Evolutionary conservation across 2,888 invertebrate genomes (phyloP).

Genomic region (Cylindroiulus punctatus): DNA sequence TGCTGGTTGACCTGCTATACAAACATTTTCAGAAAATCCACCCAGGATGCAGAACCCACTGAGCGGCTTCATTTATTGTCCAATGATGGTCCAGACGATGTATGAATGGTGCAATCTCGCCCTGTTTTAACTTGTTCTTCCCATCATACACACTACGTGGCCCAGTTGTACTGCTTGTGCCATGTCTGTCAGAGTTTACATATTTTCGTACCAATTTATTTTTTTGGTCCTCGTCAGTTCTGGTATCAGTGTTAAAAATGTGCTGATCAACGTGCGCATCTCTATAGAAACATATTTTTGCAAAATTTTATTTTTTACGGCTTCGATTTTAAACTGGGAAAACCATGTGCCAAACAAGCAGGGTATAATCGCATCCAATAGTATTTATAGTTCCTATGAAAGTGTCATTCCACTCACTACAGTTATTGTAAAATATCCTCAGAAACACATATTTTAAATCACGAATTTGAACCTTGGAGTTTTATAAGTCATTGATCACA

Average conservation of each 20-base stretch:
- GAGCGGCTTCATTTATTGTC: conserved; percentile 11
- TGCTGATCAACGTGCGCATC: background rate
- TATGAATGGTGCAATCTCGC: background rate
- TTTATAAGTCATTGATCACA: too few relatives aligned
- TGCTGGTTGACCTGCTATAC: conserved; percentile 1
- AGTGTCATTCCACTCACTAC: too few relatives aligned
- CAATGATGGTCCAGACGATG: background rate
- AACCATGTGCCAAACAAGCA: too few relatives aligned
- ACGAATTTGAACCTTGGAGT: too few relatives aligned
- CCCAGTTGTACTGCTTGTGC: background rate
- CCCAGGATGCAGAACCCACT: background rate
- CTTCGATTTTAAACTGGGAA: too few relatives aligned
- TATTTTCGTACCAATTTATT: background rate
- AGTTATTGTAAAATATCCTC: too few relatives aligned
- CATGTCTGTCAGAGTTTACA: conserved; percentile 1
- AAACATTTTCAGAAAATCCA: background rate
- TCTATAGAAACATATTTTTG: too few relatives aligned
- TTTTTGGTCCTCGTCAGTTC: background rate
- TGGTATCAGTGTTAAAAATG: background rate
- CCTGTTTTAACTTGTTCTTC: background rate
- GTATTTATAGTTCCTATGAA: too few relatives aligned
- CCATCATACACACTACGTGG: background rate
- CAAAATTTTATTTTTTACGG: too few relatives aligned
- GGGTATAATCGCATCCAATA: too few relatives aligned
- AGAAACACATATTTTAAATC: too few relatives aligned